Base-by-base conservation (phyloP, 2,888 invertebrate species). In the Stenotaenia linearis region DNA sequence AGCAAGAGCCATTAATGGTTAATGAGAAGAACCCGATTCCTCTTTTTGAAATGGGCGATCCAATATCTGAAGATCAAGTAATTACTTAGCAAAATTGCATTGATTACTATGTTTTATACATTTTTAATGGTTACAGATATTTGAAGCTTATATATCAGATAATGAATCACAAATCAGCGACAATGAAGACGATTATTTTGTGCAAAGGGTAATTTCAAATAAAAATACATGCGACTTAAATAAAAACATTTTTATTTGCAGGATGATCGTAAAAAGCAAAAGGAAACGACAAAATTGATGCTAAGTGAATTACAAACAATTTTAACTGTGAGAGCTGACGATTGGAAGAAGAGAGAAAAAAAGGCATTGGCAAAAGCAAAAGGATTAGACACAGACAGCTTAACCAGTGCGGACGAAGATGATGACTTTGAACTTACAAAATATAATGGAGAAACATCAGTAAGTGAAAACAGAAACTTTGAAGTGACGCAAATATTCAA, bases 51-150 rank as follows among this genome's bases (percentile, higher is more conserved):
- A 28, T 78, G 56, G 78, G 50, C 1, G 78, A 78, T 50, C 78
- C 78, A 50, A 25, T 78, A 50, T 18, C 32, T n/a, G 78, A 78
- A 50, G 78, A 78, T 50, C 78, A 78, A 45, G 78, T 78, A 78
- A 50, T n/a, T 15, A 18, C 12, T 77, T 1, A 32, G n/a, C 12
- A 32, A 28, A 37, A 77, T 32, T 18, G 18, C 10, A 35, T 5
- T 9, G 5, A 4, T 18, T 56, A 75, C 9, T 23, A 6, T 21
- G 21, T 75, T 32, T 75, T 25, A n/a, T n/a, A n/a, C n/a, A n/a
- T 2, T n/a, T 75, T 75, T 75, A 9, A 10, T n/a, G 5, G 28
- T 15, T 1, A 25, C n/a, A 75, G 75, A 25, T 75, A 75, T 75
- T 75, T 75, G 75, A 75, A 75, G 75, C 30, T 21, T 75, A 23